Conservation (phyloP, 2,888 invertebrate species). For the Meteorus cinctellus region DNA sequence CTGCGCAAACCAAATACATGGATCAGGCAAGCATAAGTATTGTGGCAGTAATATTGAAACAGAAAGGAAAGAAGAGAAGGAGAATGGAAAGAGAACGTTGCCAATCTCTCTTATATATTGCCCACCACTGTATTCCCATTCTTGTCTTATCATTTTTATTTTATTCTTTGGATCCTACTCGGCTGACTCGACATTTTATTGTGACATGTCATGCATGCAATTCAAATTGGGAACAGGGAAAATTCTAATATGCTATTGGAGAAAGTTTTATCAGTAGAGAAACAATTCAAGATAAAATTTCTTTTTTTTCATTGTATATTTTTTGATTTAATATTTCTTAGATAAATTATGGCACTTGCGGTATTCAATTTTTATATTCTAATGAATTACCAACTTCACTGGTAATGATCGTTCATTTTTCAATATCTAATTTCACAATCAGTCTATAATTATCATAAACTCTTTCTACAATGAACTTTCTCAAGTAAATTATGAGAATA, state of each 20-base stretch:
- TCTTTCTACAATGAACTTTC: too few species aligned
- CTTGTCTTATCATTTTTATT: slow-evolving; percentile 5
- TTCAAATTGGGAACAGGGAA: background rate
- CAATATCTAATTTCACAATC: too few species aligned
- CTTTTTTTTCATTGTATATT: too few species aligned
- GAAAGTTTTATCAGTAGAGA: too few species aligned
- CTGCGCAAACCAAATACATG: slow-evolving; percentile 73
- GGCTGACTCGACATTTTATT: background rate
- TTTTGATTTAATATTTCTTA: too few species aligned
- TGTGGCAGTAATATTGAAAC: background rate
- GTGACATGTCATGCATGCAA: background rate
- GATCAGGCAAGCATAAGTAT: slow-evolving; percentile 51
- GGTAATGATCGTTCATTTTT: too few species aligned
- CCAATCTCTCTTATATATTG: background rate
- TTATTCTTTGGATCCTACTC: background rate
- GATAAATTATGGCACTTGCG: too few species aligned
- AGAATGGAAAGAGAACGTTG: background rate
- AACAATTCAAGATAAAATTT: too few species aligned
- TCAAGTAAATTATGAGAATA: too few species aligned
- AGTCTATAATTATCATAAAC: too few species aligned
- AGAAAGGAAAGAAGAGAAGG: slow-evolving; percentile 6
- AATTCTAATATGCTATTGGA: background rate
- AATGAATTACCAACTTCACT: too few species aligned
- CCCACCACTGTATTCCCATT: background rate
- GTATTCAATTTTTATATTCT: too few species aligned